phyloP scores from a whole-genome alignment of 2,888 invertebrate species.

The Eupeodes luniger region DNA sequence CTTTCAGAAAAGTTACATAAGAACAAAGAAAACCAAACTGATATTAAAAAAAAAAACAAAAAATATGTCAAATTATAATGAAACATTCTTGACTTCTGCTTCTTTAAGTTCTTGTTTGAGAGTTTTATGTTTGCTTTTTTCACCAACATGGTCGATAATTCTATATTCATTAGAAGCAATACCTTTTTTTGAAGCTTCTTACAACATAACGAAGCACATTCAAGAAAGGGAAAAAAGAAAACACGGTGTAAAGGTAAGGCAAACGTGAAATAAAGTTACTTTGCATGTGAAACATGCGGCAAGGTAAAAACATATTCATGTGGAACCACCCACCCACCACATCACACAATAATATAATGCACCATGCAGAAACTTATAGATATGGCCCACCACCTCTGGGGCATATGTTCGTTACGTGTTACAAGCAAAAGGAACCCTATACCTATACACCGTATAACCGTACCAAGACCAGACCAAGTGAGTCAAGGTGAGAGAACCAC shows the following conservation, averaged over 20 bases:
- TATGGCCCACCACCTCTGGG: slow-evolving; percentile 71
- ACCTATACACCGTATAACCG: too few relatives aligned
- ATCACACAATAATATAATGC: slow-evolving; percentile 11
- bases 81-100: slow-evolving; percentile 26
- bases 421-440: slow-evolving; percentile 41
- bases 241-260: not conserved
- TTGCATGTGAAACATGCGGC: slow-evolving; percentile 70
- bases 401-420: slow-evolving; percentile 40
- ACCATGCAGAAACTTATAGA: slow-evolving; percentile 2
- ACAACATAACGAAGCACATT: not conserved
- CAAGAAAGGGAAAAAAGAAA: not conserved
- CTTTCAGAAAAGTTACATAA: not conserved
- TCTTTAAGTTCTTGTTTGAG: not conserved
- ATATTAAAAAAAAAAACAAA: slow-evolving; percentile 41
- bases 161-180: slow-evolving; percentile 22
- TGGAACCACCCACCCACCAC: slow-evolving; percentile 70
- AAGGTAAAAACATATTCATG: slow-evolving; percentile 67
- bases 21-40: slow-evolving; percentile 48
- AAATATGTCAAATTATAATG: slow-evolving; percentile 58
- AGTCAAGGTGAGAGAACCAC: slow-evolving; percentile 73
- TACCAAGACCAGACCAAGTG: slow-evolving; percentile 45
- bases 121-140: not conserved
- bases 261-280: slow-evolving; percentile 34
- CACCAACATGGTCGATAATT: not conserved
- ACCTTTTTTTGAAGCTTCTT: slow-evolving; percentile 8